Evolutionary conservation across 1,140 invertebrate species (phyloP), one percentile per base, ranked within the genome.

Genomic region (Pantala flavescens): DNA sequence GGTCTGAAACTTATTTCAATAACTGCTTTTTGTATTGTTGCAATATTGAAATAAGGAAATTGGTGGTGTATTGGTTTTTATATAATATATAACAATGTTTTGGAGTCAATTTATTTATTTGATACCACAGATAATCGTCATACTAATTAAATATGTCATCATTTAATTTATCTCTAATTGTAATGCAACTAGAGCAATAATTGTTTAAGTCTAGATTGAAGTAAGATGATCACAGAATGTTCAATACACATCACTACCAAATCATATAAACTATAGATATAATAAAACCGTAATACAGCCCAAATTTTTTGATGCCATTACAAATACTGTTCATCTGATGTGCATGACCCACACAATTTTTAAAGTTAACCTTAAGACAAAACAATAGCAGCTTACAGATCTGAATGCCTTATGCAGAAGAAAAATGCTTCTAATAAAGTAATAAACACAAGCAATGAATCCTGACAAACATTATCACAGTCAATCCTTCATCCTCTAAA

Each of bases 31-130:
- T 36, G 28, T 36, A 36, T 63, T 63, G 49, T 63, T 63, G 49
- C 49, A 63, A 63, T 21, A 63, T 63, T 63, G 49, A 63, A 63
- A 63, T 63, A 63, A 63, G 49, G 49, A 5, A 63, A 63, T 63
- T 63, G 49, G 49, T 63, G 49, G 28, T 63, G 49, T 63, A 63
- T 63, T 63, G 49, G n/a, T 63, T 63, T 63, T 63, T 63, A 63
- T 63, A 63, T 12, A 63, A 63, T 63, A 63, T 63, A 63, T 63
- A 63, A 63, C 49, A 36, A 36, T 36, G 28, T 36, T 36, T 36
- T 36, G 28, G 28, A 36, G 28, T 36, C 28, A 36, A 36, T 36
- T 36, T 36, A 36, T 36, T 36, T 36, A 36, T 36, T 36, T 36
- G 28, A 36, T 36, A 36, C 28, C 28, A 36, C 28, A 36, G 28